Evolutionary conservation across 2,888 invertebrate genomes (phyloP).

Genomic region (Rotaria socialis): DNA sequence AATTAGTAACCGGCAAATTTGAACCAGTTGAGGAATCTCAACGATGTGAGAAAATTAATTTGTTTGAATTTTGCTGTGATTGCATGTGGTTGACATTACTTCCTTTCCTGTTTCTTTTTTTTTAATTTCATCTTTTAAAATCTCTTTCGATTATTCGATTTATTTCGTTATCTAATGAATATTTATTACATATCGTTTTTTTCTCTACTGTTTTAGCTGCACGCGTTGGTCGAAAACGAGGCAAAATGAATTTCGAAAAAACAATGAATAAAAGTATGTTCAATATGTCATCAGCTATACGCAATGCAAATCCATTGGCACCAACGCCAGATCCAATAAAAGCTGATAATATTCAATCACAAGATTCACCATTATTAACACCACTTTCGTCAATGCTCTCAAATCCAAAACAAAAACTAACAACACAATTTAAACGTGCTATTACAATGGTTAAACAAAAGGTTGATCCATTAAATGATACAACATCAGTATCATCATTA

Average conservation of each 20-base stretch:
- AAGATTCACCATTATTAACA: not conserved
- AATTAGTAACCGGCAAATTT: not conserved
- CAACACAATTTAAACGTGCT: conserved; percentile 30
- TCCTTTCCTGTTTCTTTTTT: not conserved
- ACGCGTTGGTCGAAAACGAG: conserved; percentile 42
- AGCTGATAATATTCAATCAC: not conserved
- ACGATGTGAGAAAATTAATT: not conserved
- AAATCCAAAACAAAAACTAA: conserved; percentile 9
- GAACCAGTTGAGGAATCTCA: not conserved
- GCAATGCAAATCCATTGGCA: not conserved
- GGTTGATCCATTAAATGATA: not conserved
- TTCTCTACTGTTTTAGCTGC: not conserved
- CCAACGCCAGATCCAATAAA: not conserved
- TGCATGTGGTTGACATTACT: not conserved
- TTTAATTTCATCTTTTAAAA: not conserved
- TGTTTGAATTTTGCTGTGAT: not conserved
- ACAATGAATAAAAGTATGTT: conserved; percentile 46
- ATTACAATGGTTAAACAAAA: not conserved
- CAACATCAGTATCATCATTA: not conserved
- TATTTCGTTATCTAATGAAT: no score
- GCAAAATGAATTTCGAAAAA: conserved; percentile 46
- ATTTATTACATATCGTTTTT: not conserved
- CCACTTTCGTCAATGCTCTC: not conserved
- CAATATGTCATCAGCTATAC: conserved; percentile 29
- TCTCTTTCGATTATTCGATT: no score